A percentile compares a stretch with the other conserved stretches of the same genome.
Evolutionary conservation across 2,797 vertebrate genomes (phyloP).

Genomic region (Alca torda): DNA sequence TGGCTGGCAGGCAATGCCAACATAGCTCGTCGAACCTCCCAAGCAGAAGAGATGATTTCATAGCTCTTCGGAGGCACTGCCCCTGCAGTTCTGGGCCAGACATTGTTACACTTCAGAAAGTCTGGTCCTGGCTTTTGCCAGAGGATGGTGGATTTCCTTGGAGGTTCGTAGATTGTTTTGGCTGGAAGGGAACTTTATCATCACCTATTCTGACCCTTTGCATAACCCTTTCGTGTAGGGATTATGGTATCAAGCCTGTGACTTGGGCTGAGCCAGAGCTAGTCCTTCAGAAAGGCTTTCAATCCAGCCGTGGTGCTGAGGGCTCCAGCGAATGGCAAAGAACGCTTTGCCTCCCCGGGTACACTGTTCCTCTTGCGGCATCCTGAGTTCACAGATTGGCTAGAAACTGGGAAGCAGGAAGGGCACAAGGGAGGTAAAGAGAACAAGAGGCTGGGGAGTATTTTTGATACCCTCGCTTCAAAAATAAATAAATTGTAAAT

Average conservation of each 20-base stretch:
- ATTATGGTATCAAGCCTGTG: not conserved
- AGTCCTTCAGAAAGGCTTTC: not conserved
- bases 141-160: slow-evolving; percentile 18
- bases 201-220: slow-evolving; percentile 16
- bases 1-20: not conserved
- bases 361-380: fast-evolving
- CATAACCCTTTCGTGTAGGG: not conserved
- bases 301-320: not conserved
- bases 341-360: not conserved
- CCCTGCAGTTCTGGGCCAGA: not conserved
- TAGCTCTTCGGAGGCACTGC: not conserved
- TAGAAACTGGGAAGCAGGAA: not conserved
- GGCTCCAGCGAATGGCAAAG: not conserved
- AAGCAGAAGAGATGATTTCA: slow-evolving; percentile 43
- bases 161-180: slow-evolving; percentile 14
- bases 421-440: not conserved
- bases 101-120: not conserved
- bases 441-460: not conserved
- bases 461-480: not conserved
- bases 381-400: not conserved
- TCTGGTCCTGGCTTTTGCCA: slow-evolving; percentile 7
- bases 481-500: not conserved
- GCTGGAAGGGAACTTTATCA: slow-evolving; percentile 36
- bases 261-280: not conserved
- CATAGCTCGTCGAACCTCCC: not conserved